Base-by-base conservation (phyloP, 2,797 vertebrate genomes). In the Arnoldichthys spilopterus region DNA sequence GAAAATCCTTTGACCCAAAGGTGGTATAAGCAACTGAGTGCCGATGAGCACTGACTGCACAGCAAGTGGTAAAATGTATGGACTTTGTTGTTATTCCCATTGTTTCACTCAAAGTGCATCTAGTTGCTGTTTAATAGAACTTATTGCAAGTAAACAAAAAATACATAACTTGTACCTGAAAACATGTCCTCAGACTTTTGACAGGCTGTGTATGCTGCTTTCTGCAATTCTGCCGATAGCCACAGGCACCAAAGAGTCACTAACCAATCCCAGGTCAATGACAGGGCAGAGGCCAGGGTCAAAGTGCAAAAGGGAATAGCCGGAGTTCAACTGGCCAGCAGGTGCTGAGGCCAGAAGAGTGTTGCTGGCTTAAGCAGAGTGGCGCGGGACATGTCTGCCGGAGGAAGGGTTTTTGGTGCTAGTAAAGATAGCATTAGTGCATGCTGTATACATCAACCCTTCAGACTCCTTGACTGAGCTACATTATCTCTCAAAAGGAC, bases 281-380 rank as follows among this genome's bases (percentile, higher is more conserved):
- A 79, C 63, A 72, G 62, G 40, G 58, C 58, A 70, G 37, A 66
- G 74, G 74, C 47, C 59, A 54, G 75, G 77, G 84, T 76, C 74
- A 80, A 83, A 70, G 77, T 67, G 71, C 74, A 79, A 74, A 78
- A 80, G 78, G 26, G 74, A 80, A 79, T 51, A 30, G 75, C 43
- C 47, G 11, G 72, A 63, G 76, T 76, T 79, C 66, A 74, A 67
- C 24, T 28, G 7, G 64, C 7, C 70, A 79, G 80, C 80, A 86
- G 85, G 80, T 85, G 85, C 72, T 63, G 32, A 71, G 64, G 47
- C 68, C 73, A 77, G 18, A 61, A 20, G 49, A 34, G 73, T 24
- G n/a, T 43, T 80, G 26, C 71, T 71, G 28, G 32, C 47, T 20
- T 24, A 28, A 69, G 64, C 6, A 40, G 20, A 34, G 24, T 26